A percentile compares a stretch with the other conserved stretches of the same genome.
phyloP scores from a whole-genome alignment of 64 coral and sea anemone genomes.

The Stichodactyla helianthus region DNA sequence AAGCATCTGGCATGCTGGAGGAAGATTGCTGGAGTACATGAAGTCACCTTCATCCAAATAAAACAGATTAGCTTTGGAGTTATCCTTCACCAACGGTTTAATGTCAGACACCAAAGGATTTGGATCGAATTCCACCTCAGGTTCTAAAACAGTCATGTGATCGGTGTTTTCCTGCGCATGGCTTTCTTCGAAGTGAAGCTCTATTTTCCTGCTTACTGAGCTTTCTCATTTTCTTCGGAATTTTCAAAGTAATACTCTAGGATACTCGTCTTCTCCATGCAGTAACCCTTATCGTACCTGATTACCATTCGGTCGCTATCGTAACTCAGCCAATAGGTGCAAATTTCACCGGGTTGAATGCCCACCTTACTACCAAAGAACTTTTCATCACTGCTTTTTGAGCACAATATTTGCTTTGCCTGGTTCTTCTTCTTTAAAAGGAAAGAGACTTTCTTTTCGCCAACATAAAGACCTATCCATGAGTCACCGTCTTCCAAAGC shows the following conservation, averaged over 20 bases:
- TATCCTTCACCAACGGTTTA: conserved; percentile 18
- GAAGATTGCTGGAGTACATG: conserved; percentile 24
- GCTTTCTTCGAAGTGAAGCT: neutral
- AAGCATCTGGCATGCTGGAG: conserved; percentile 15
- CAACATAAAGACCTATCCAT: neutral
- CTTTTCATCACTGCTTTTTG: neutral
- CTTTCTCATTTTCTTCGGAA: neutral
- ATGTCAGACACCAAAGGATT: conserved; percentile 3
- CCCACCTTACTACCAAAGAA: neutral
- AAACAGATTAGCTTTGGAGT: conserved; percentile 13
- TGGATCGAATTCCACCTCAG: conserved; percentile 16
- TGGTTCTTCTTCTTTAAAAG: neutral
- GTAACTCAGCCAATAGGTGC: conserved; percentile 29
- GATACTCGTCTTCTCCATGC: conserved; percentile 24
- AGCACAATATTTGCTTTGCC: neutral
- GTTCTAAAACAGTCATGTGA: neutral
- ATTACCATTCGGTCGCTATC: conserved; percentile 12
- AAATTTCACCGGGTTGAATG: neutral
- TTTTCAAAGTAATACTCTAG: neutral
- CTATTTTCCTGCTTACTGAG: neutral
- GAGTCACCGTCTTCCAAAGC: neutral
- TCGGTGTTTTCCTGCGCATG: neutral
- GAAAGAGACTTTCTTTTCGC: neutral
- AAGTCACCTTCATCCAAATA: neutral
- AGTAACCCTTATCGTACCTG: conserved; percentile 33